Base-by-base conservation (phyloP, 2,113 vertebrate genomes). In the Empidonax alnorum region DNA sequence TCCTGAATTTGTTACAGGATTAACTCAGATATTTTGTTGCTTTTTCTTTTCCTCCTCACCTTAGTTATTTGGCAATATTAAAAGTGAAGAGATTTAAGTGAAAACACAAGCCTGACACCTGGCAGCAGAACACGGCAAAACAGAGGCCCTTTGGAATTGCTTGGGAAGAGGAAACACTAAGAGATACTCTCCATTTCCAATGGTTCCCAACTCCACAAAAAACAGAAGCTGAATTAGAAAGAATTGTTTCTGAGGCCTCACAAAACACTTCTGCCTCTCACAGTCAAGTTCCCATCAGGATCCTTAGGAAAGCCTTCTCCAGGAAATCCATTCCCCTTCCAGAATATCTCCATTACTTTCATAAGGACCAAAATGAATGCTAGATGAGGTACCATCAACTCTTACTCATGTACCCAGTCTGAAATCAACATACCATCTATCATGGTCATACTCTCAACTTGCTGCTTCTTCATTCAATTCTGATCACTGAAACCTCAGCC, bases 381-480 rank as follows among this genome's bases (percentile, higher is more conserved):
- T 17, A 37, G 16, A 10, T 39, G 46, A 71, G 13, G 20, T 10
- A 80, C 22, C 28, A 56, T 14, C 65, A 83, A 27, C 20, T 62
- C 53, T 41, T 23, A 62, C 5, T 27, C 47, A n/a, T 12, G 52
- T 0, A 73, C 10, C 13, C 2, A 0, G 33, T 22, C 19, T 85
- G 62, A 65, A 82, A 76, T 14, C 0, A 0, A 27, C 27, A 47
- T 4, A 33, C 9, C 5, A 41, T 25, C 39, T 52, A 7, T 27
- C 41, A 25, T 2, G 33, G 49, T 31, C 22, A 1, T 22, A 27
- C 7, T 52, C 33, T 50, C 30, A 33, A 17, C 33, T 56, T 46
- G 23, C 31, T 84, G 46, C 31, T 88, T 68, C 39, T 21, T 71
- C 50, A 30, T 31, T 69, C 46, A 74, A 9, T 66, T 84, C 44